Conservation (phyloP, 2,888 invertebrate genomes). For the Mythimna pallens region DNA sequence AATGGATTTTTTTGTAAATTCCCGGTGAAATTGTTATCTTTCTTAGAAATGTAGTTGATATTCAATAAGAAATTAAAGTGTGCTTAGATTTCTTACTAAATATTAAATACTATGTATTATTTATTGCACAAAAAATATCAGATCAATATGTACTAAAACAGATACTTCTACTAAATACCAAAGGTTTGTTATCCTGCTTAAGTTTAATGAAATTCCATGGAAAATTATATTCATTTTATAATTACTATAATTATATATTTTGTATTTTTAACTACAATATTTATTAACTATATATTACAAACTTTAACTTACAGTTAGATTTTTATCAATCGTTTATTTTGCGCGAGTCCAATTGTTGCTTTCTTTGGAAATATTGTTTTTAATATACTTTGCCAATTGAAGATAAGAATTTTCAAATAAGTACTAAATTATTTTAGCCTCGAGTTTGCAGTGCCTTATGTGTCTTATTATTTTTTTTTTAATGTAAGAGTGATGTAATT, state of each 20-base stretch:
- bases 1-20: slow-evolving; percentile 1
- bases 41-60: slow-evolving; percentile 1
- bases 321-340: slow-evolving; percentile 87
- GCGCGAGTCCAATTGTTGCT: slow-evolving; percentile 78
- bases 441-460: slow-evolving; percentile 17
- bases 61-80: neutral
- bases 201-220: slow-evolving; percentile 88
- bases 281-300: slow-evolving; percentile 91
- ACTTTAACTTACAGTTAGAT: slow-evolving; percentile 87
- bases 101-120: neutral
- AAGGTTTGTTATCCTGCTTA: slow-evolving; percentile 80
- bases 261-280: slow-evolving; percentile 90
- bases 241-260: slow-evolving; percentile 84
- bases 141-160: slow-evolving; percentile 52
- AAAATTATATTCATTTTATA: slow-evolving; percentile 90
- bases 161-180: slow-evolving; percentile 44
- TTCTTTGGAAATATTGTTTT: slow-evolving; percentile 55
- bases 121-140: slow-evolving; percentile 40
- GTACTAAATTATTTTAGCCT: slow-evolving; percentile 29
- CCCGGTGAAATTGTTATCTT: neutral
- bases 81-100: neutral
- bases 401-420: slow-evolving; percentile 40
- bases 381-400: slow-evolving; percentile 51
- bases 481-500: neutral
- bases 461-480: neutral